Evolutionary conservation across 2,797 vertebrate species (phyloP), one percentile per base, ranked within the genome.

Genomic region (Phalanger gymnotis): DNA sequence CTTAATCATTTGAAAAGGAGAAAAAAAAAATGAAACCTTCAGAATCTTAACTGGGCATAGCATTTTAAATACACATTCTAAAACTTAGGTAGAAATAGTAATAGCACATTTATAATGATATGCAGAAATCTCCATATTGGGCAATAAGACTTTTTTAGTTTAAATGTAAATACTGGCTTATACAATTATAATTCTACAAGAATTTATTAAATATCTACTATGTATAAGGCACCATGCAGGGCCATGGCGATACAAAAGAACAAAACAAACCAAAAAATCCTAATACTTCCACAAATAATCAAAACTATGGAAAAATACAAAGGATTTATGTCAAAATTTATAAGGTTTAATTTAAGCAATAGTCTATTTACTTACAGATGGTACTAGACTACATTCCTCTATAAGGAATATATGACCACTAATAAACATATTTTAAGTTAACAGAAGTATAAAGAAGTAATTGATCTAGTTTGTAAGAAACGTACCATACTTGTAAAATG

Each of bases 401-500:
- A 12, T 81, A 94, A 61, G 14, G 54, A 93, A 95, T 27, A 95
- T 95, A 95, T 57, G 47, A 96, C 92, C 0, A 96, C 47, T 47
- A 66, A 25, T 34, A 30, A 81, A 14, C 58, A 91, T 90, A 90
- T 73, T 96, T 96, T 90, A 92, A 94, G 90, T 40, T 96, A 96
- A 93, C 51, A 92, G 94, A 94, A 81, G 53, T 54, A 66, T 19
- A 87, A n/a, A 28, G 47, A 95, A 92, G 92, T 11, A 95, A 97
- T 31, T 94, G 0, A 92, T 28, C 19, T 89, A 47, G 14, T 53
- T 93, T 96, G 53, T 94, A 89, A 97, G 95, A 96, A 92, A 99
- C 99, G 40, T 99, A 99, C 99, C 99, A 95, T 99, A 99, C 90
- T 99, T 99, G 98, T 99, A 99, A 98, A 99, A 99, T 11, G 99